Conservation (phyloP, 2,888 invertebrate species). For the Minunthozetes semirufus region DNA sequence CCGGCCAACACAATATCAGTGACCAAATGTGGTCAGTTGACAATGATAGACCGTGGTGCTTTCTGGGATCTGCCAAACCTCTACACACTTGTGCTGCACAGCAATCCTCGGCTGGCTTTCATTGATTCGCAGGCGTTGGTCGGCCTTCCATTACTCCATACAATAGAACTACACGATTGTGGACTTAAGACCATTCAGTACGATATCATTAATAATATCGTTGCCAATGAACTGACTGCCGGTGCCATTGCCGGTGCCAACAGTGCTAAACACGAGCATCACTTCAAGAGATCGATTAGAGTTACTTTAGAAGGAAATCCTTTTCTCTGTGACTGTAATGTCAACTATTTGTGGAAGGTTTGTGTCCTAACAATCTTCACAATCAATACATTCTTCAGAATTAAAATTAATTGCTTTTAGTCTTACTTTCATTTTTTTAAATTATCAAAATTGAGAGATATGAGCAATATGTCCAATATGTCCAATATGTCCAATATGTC, state of each 20-base stretch:
- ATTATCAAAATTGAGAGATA: background rate
- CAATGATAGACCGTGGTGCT: constrained; percentile 48
- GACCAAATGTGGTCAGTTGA: constrained; percentile 47
- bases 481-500: too few species aligned
- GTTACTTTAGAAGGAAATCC: constrained; percentile 50
- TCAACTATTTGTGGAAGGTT: constrained; percentile 42
- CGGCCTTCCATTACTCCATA: constrained; percentile 46
- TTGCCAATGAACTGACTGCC: constrained; percentile 39
- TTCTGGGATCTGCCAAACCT: constrained; percentile 49
- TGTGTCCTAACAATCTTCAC: background rate
- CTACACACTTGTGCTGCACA: constrained; percentile 47
- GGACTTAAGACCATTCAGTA: constrained; percentile 48
- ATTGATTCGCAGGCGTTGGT: constrained; percentile 49
- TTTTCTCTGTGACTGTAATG: constrained; percentile 51
- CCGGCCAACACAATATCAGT: constrained; percentile 47
- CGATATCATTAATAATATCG: constrained; percentile 45
- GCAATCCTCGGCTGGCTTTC: constrained; percentile 48
- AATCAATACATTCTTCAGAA: background rate
- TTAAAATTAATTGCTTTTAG: background rate
- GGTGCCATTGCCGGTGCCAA: constrained; percentile 44
- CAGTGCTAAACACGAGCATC: constrained; percentile 12
- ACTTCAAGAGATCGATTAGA: constrained; percentile 37
- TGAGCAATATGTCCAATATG: too few species aligned
- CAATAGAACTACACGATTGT: constrained; percentile 49
- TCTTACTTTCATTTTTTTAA: background rate